phyloP scores from a whole-genome alignment of 1,140 invertebrate species.

The Saccostrea cuccullata region DNA sequence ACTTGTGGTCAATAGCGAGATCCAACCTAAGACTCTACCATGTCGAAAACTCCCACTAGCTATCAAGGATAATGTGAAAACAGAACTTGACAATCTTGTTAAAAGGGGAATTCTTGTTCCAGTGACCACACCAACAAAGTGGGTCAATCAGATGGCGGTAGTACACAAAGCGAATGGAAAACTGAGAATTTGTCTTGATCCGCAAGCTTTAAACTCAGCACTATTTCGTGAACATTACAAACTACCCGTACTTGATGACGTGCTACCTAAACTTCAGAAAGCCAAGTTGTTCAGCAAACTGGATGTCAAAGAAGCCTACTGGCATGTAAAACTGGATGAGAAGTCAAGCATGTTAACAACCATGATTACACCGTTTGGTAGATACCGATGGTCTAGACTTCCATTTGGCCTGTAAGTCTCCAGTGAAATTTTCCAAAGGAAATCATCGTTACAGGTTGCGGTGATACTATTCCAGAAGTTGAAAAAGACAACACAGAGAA shows the following conservation, averaged over 20 bases:
- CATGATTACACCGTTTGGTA: slow-evolving; percentile 68
- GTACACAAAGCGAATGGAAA: slow-evolving; percentile 31
- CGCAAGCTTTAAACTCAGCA: slow-evolving; percentile 54
- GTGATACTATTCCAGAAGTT: slow-evolving; percentile 22
- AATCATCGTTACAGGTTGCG: slow-evolving; percentile 53
- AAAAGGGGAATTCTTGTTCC: not conserved
- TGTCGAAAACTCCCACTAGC: slow-evolving; percentile 49
- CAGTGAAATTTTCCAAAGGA: slow-evolving; percentile 62
- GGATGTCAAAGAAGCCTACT: slow-evolving; percentile 62
- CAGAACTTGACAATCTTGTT: slow-evolving; percentile 42
- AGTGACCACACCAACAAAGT: slow-evolving; percentile 45
- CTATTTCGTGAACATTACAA: slow-evolving; percentile 56
- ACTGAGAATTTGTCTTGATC: slow-evolving; percentile 64
- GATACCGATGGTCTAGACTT: slow-evolving; percentile 58
- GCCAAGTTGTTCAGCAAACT: slow-evolving; percentile 58
- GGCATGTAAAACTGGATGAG: slow-evolving; percentile 69
- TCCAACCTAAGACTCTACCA: slow-evolving; percentile 39
- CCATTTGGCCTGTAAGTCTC: slow-evolving; percentile 65
- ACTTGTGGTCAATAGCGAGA: slow-evolving; percentile 30
- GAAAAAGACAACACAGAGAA: slow-evolving; percentile 35
- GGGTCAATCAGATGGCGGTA: slow-evolving; percentile 48
- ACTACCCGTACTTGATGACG: slow-evolving; percentile 60
- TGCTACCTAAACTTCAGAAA: slow-evolving; percentile 59
- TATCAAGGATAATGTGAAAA: slow-evolving; percentile 40
- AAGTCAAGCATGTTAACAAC: slow-evolving; percentile 63